phyloP scores from a whole-genome alignment of 2,113 vertebrate genomes.

The Aptenodytes patagonicus region DNA sequence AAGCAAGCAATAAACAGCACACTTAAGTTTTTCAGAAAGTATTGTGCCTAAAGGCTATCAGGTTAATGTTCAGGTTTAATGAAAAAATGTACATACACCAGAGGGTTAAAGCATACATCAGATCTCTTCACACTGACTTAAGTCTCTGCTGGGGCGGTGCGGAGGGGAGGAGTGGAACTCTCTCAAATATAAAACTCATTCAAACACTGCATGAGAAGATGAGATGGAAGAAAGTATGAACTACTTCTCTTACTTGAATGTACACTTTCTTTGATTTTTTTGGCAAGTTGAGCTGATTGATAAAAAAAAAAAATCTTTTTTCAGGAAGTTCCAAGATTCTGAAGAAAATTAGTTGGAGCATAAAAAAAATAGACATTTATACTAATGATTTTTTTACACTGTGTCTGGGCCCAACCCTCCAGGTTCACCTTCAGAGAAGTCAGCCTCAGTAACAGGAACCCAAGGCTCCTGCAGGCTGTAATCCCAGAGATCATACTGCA shows the following conservation, averaged over 20 bases:
- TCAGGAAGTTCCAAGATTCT: neutral
- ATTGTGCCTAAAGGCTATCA: conserved; percentile 21
- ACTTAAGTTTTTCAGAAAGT: conserved; percentile 1
- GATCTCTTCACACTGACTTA: neutral
- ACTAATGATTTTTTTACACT: neutral
- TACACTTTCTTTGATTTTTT: neutral
- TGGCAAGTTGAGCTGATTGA: neutral
- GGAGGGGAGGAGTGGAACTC: neutral
- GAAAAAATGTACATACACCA: conserved; percentile 2
- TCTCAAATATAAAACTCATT: neutral
- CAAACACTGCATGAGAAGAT: neutral
- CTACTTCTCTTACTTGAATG: neutral
- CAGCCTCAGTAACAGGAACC: neutral
- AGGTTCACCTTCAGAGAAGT: neutral
- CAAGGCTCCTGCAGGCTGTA: neutral
- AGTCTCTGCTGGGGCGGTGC: neutral
- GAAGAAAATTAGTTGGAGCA: neutral
- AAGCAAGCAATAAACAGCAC: conserved; percentile 24
- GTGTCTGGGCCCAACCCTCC: neutral
- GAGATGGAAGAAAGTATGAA: neutral
- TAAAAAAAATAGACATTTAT: neutral
- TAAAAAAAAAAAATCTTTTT: rapidly evolving
- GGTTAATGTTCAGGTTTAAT: conserved; percentile 41
- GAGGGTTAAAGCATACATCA: neutral
- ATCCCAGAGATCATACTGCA: neutral